These are phyloP conservation scores for Zenarchopterus dispar DNA, from an alignment of 2,797 vertebrate genomes.

Conservation along the genomic window DNA sequence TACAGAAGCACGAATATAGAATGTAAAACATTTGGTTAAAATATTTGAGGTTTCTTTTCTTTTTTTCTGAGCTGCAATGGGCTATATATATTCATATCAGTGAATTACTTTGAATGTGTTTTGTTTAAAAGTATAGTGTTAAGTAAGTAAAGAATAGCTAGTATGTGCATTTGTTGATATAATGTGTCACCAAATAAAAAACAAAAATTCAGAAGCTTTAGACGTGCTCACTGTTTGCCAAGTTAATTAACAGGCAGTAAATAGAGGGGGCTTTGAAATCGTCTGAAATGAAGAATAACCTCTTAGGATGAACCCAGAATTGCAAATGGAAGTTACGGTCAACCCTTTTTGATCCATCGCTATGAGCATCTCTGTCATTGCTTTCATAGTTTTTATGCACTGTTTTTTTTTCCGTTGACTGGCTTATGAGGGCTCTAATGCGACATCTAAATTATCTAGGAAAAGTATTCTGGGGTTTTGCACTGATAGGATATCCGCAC, in stretches of 20 bases:
- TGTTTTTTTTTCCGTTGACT: conserved; percentile 60
- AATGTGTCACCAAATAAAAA: conserved; percentile 59
- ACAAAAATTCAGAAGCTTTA: conserved; percentile 50
- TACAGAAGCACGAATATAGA: conserved; percentile 38
- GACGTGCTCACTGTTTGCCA: conserved; percentile 69
- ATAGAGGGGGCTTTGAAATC: conserved; percentile 68
- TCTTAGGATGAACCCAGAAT: conserved; percentile 75
- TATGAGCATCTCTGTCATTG: conserved; percentile 64
- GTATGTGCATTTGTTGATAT: conserved; percentile 66
- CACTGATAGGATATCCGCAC: conserved; percentile 82
- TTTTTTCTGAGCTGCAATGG: conserved; percentile 3
- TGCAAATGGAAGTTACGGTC: conserved; percentile 73
- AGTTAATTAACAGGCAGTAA: conserved; percentile 76
- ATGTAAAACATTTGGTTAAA: conserved; percentile 26
- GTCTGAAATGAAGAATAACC: conserved; percentile 78
- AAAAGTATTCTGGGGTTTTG: conserved; percentile 80
- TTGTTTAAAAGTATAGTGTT: conserved; percentile 64
- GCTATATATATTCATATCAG: conserved; percentile 31
- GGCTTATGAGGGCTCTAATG: conserved; percentile 73
- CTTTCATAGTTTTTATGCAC: conserved; percentile 72
- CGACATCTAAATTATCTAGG: conserved; percentile 78
- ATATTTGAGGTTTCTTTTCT: background rate
- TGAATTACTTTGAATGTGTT: conserved; percentile 63
- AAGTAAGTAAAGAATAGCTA: conserved; percentile 59
- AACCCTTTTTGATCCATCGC: conserved; percentile 67